A percentile compares a stretch with the other conserved stretches of the same genome.
phyloP scores from a whole-genome alignment of 2,797 vertebrate species.

The Triplophysa yarkandensis region DNA sequence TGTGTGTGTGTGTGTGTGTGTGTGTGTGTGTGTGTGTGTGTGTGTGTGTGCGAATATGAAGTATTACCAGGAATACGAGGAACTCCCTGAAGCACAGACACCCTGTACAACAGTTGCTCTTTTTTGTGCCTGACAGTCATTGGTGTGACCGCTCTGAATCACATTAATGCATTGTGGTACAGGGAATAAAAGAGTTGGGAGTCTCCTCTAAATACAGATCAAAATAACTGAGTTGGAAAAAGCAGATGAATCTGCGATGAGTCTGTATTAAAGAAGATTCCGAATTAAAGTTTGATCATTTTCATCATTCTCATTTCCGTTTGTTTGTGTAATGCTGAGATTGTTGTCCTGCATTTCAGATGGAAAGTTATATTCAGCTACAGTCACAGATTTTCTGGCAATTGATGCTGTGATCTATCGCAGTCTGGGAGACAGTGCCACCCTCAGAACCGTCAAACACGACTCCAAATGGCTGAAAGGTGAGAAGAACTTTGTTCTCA shows the following conservation, averaged over 20 bases:
- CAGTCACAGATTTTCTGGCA: constrained; percentile 97
- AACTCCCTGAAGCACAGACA: constrained; percentile 20
- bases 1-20: constrained; percentile 3
- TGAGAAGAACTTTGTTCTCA: constrained; percentile 64
- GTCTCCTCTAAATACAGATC: constrained; percentile 57
- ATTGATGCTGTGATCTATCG: constrained; percentile 99
- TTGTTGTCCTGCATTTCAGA: constrained; percentile 71
- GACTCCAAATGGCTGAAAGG: constrained; percentile 99
- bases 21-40: background rate
- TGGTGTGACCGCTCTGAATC: constrained; percentile 52
- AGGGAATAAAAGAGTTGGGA: constrained; percentile 44
- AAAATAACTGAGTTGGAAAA: constrained; percentile 67
- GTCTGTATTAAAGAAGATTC: constrained; percentile 57
- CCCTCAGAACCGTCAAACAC: constrained; percentile 96
- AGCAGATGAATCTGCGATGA: constrained; percentile 71
- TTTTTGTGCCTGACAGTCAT: constrained; percentile 38
- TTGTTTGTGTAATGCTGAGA: background rate
- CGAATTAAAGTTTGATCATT: background rate
- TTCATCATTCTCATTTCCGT: no score
- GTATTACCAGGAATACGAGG: constrained; percentile 38
- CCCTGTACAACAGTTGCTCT: constrained; percentile 38
- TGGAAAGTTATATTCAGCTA: constrained; percentile 97
- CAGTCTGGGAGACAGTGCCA: constrained; percentile 97
- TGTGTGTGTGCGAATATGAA: constrained; percentile 2
- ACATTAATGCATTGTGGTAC: constrained; percentile 59